These are phyloP conservation scores for Kryptolebias ocellatus DNA, from an alignment of 2,797 vertebrate genomes.

Conservation along the genomic window DNA sequence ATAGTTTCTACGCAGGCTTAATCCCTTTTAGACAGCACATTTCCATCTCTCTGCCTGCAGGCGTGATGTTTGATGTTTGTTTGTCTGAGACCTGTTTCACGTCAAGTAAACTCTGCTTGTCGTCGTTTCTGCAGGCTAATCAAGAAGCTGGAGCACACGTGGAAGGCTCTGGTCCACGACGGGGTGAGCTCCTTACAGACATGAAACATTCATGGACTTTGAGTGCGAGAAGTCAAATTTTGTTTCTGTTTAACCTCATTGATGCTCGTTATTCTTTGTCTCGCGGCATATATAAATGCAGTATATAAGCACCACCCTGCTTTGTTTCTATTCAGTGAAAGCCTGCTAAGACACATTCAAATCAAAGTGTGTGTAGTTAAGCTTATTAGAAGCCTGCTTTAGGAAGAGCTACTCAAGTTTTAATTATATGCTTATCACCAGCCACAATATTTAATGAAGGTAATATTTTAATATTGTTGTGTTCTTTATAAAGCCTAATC, in stretches of 20 bases:
- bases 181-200: conserved; percentile 84
- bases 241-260: background rate
- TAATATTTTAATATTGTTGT: background rate
- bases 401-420: background rate
- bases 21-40: background rate
- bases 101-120: conserved; percentile 19
- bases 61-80: background rate
- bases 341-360: background rate
- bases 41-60: conserved; percentile 4
- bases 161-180: conserved; percentile 97
- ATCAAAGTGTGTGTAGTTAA: background rate
- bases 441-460: conserved; percentile 7
- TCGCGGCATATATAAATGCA: background rate
- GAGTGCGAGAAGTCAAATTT: background rate
- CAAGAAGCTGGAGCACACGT: conserved; percentile 99
- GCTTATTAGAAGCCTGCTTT: conserved; percentile 2
- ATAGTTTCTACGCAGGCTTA: background rate
- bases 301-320: background rate
- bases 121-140: conserved; percentile 86
- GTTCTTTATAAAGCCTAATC: background rate
- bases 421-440: conserved; percentile 3
- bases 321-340: background rate
- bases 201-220: too few relatives aligned
- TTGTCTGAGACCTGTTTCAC: conserved; percentile 9
- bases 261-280: background rate